Evolutionary conservation across 2,888 invertebrate genomes (phyloP), one percentile per base, ranked within the genome.

Genomic region (Coelogynopora nodosa): DNA sequence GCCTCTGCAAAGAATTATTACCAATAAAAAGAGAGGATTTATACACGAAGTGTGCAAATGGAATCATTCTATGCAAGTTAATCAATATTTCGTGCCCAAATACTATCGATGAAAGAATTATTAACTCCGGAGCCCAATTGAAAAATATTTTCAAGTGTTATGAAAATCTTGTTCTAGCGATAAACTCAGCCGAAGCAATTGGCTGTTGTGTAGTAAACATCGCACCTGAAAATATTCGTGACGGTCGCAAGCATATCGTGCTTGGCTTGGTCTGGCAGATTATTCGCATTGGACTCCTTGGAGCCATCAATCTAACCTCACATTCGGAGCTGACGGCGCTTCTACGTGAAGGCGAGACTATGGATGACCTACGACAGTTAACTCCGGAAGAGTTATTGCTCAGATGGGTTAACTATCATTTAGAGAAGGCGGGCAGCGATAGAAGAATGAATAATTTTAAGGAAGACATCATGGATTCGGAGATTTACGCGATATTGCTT

Each of bases 51-150:
- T 95, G 97, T 83, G 95, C 96, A 92, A 97, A 98, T 92, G 98
- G 98, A 67, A 95, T 97, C 89, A 94, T 98, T 88, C 93, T 96
- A 23, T 96, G 96, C 92, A 98, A 98, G 94, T 95, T 98, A 88
- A 97, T 98, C 91, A 98, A 98, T 93, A 96, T 97, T 92, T 97
- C 99, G 30, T 97, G 97, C 91, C 97, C 98, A 23, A 97, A 97
- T 92, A 99, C 99, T 26, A 98, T 99, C 91, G 99, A 99, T 93
- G 98, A 98, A 93, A 94, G 99, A 86, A 96, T 97, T 29, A 97
- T 99, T 90, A 99, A 99, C 93, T 97, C 97, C 93, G 85, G 85
- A 26, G 96, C 96, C 92, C 97, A 95, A 91, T 93, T 98, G 86
- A 98, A 86, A 28, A 97, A 96, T 0, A 93, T 97, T 0, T 98